Base-by-base conservation (phyloP, 1,140 invertebrate genomes). In the Zaprionus taronus region DNA sequence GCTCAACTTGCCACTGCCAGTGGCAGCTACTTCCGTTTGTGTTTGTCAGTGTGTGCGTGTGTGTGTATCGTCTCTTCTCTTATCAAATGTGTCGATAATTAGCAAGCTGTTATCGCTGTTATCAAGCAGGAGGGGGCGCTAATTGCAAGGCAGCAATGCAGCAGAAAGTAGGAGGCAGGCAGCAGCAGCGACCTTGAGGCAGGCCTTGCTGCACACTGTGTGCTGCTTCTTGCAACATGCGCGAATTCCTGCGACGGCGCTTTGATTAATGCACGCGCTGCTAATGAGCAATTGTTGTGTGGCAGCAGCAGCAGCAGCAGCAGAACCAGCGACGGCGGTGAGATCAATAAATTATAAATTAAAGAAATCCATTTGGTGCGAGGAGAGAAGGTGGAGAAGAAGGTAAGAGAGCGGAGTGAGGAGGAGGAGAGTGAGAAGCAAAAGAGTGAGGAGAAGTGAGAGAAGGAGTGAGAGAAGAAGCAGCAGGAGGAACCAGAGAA, bases 311-410 rank as follows among this genome's bases (percentile, higher is more conserved):
- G 12, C 34, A 31, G 20, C 26, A 49, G 28, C 17, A 34, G 53
- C 55, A 66, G 4, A 15, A 14, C 22, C 12, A 41, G 57, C 47
- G 15, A 24, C 9, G 22, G 24, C 41, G 60, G 38, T 65, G 69
- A 80, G 85, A 57, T 90, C 85, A 90, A 90, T 90, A 90, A 90
- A 90, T 90, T 90, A 90, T 82, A 90, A 90, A 90, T 90, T 90
- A 90, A 90, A 90, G 81, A 90, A 90, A 90, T 90, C 79, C 85
- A 90, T 85, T 90, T 86, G 63, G 36, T 17, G 41, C n/a, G 7
- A 9, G 41, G n/a, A 11, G 26, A 6, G 26, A 20, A 20, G 1
- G 41, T 7, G 4, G 26, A 6, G 26, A 20, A 20, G 1, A 20
- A 20, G 20, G 20, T 1, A 20, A 20, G 20, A 20, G 20, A 20